A percentile compares a stretch with the other conserved stretches of the same genome.
Conservation (phyloP, 2,113 vertebrate species). For the Anseranas semipalmata region DNA sequence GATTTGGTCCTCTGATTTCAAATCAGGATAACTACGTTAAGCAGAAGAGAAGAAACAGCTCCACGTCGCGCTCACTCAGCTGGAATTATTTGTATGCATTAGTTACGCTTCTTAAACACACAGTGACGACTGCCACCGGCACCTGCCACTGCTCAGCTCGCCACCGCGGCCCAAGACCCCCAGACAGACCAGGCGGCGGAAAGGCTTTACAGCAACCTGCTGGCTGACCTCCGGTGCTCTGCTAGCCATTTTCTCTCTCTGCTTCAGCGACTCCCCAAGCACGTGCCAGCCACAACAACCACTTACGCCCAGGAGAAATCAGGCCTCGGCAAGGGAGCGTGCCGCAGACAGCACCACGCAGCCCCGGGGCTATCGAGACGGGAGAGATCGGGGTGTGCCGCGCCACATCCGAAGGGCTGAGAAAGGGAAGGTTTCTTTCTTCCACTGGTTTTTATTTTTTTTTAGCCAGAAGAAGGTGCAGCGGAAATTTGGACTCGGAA, state of each 20-base stretch:
- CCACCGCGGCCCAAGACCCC: fast-evolving
- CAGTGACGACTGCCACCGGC: neutral
- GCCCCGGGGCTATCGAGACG: neutral
- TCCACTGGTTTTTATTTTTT: neutral
- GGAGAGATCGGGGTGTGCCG: neutral
- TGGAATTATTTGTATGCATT: fast-evolving
- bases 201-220: neutral
- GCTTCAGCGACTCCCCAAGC: neutral
- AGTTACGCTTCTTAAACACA: neutral
- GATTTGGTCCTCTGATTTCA: neutral
- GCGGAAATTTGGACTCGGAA: neutral
- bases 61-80: neutral
- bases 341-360: neutral
- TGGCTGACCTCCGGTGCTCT: neutral
- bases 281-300: neutral
- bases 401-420: neutral
- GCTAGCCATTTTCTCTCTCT: neutral
- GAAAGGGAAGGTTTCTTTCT: neutral
- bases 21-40: neutral
- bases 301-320: neutral
- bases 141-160: neutral
- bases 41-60: neutral
- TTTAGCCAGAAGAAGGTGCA: neutral
- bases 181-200: fast-evolving
- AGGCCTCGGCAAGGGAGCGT: neutral